phyloP scores from a whole-genome alignment of 2,113 vertebrate species.

The Thermophis baileyi region DNA sequence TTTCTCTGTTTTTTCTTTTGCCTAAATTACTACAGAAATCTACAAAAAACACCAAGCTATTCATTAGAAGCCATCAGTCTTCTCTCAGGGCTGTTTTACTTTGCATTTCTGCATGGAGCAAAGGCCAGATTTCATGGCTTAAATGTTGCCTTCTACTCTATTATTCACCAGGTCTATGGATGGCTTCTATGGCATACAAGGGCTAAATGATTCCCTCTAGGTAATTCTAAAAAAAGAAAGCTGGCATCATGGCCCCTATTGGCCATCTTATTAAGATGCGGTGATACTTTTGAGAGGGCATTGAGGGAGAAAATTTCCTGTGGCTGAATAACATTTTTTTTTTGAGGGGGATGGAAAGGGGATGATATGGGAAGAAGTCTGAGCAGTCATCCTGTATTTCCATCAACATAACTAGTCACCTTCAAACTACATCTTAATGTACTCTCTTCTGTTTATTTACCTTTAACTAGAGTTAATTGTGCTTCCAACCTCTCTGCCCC shows the following conservation, averaged over 20 bases:
- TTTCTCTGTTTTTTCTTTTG: background rate
- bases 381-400: constrained; percentile 11
- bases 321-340: constrained; percentile 3
- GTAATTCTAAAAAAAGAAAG: background rate
- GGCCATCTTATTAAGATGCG: background rate
- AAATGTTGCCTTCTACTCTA: background rate
- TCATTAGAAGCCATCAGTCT: background rate
- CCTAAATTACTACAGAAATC: background rate
- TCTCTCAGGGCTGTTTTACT: background rate
- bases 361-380: background rate
- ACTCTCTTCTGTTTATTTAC: background rate
- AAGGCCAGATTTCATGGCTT: background rate
- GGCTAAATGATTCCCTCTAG: background rate
- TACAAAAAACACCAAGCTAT: background rate
- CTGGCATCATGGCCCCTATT: background rate
- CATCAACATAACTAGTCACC: background rate
- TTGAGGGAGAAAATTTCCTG: background rate
- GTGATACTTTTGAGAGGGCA: background rate
- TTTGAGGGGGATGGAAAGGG: background rate
- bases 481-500: background rate
- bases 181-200: background rate
- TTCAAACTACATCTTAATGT: background rate
- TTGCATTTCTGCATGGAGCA: background rate
- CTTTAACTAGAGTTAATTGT: constrained; percentile 8
- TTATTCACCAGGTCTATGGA: background rate